Conservation (phyloP, 2,797 vertebrate species). For the Sciaenops ocellatus region DNA sequence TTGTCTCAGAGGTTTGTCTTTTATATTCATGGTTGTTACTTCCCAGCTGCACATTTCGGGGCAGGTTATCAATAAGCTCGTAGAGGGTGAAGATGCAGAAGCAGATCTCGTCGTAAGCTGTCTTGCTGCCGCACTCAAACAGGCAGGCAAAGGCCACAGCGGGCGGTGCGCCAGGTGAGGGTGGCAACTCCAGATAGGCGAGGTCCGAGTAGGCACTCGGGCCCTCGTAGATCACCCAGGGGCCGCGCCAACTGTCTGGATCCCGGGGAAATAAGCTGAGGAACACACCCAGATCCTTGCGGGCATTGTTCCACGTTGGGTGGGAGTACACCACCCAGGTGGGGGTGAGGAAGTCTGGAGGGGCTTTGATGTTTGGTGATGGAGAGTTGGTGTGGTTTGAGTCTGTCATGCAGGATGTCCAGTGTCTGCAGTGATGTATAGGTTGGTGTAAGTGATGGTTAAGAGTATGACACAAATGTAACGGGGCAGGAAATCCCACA, state of each 20-base stretch:
- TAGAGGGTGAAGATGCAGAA: constrained; percentile 93
- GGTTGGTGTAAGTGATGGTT: constrained; percentile 7
- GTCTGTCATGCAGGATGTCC: constrained; percentile 38
- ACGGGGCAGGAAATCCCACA: constrained; percentile 89
- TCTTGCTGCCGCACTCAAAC: constrained; percentile 89
- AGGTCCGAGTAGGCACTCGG: constrained; percentile 97
- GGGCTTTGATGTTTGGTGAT: neutral
- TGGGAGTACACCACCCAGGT: constrained; percentile 96
- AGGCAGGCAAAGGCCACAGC: constrained; percentile 90
- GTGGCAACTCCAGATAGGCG: constrained; percentile 86
- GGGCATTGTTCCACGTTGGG: constrained; percentile 86
- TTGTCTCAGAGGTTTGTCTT: neutral
- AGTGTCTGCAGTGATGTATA: constrained; percentile 41
- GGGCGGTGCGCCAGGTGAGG: constrained; percentile 61
- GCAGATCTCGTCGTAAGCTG: constrained; percentile 93
- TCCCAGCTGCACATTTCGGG: constrained; percentile 36
- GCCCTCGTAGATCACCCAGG: constrained; percentile 95
- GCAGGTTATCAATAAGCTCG: constrained; percentile 92
- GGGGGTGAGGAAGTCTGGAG: constrained; percentile 83
- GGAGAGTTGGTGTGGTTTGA: constrained; percentile 1
- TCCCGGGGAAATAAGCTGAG: constrained; percentile 92
- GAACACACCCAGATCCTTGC: constrained; percentile 90
- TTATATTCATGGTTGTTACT: rapidly evolving
- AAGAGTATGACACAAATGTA: constrained; percentile 56
- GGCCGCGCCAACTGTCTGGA: constrained; percentile 91